Base-by-base conservation (phyloP, 2,888 invertebrate species). In the Orthosia gothica region DNA sequence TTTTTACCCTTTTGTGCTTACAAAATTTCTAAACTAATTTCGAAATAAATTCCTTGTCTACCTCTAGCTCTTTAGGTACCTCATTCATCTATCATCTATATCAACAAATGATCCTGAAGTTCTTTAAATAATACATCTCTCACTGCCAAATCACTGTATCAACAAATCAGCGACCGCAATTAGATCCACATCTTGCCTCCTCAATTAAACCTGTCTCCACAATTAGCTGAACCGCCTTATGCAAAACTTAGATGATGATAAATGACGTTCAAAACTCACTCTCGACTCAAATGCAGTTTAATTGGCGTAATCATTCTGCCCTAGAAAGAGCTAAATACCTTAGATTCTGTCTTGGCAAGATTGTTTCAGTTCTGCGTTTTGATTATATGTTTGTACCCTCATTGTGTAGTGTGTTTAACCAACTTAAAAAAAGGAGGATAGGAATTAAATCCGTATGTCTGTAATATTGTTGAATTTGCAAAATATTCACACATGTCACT, bases 201-300 rank as follows among this genome's bases (percentile, higher is more conserved):
- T 13, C 45, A 50, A 75, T 84, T 18, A 47, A 26, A 57, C 9
- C n/a, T 68, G 57, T 81, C 32, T 12, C 0, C 32, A 50, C 76
- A 82, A 84, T 81, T 75, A 81, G 57, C 49, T 15, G 26, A 20
- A 23, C 15, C 4, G 61, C 16, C 45, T 64, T 71, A 87, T 87
- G 87, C 87, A 85, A 87, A 87, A 83, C 26, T 49, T 65, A 55
- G 13, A 86, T 87, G 71, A 65, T 79, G 79, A 86, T 76, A 32
- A 76, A 87, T 70, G 65, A 58, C 50, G 20, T 32, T 52, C 50
- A 40, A 45, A 12, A 76, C 47, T 50, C 20, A 40, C 47, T 52
- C 50, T 52, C 11, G 23, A 57, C 20, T n/a, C 18, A 7, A 50
- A 12, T 18, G 12, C 12, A 52, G 50, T 55, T 70, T 87, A 83